Percentiles rank a stretch among this genome's conserved stretches.
phyloP scores from a whole-genome alignment of 2,113 vertebrate genomes.

The Loxodonta africana region DNA sequence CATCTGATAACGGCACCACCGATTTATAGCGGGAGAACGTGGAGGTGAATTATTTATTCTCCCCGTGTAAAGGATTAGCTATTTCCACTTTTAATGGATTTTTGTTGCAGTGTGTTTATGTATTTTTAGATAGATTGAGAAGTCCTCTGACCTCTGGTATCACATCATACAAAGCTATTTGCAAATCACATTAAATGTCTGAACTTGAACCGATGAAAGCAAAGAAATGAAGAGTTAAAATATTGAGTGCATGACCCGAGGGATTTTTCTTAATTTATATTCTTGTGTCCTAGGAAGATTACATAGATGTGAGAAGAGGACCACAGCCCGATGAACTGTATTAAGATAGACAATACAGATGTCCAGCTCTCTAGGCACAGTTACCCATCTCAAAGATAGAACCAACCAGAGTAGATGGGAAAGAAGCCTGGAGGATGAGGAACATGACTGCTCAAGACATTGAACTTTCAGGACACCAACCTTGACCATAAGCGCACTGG shows the following conservation, averaged over 20 bases:
- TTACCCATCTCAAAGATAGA: background rate
- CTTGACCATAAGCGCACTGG: background rate
- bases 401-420: accelerated
- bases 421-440: background rate
- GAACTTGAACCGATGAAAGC: slow-evolving; percentile 72
- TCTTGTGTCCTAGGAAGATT: slow-evolving; percentile 47
- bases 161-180: slow-evolving; percentile 67
- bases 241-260: slow-evolving; percentile 65
- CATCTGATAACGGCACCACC: slow-evolving; percentile 71
- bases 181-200: slow-evolving; percentile 67
- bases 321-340: background rate
- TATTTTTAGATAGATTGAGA: slow-evolving; percentile 78
- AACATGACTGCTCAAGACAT: too few species aligned
- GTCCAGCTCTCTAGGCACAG: background rate
- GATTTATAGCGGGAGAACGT: slow-evolving; percentile 80
- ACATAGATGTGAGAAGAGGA: slow-evolving; percentile 1
- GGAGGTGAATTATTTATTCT: slow-evolving; percentile 82
- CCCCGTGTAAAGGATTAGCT: slow-evolving; percentile 82
- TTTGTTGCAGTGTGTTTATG: slow-evolving; percentile 78
- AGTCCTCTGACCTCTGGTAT: slow-evolving; percentile 74
- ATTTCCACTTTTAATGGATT: slow-evolving; percentile 85
- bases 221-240: slow-evolving; percentile 74
- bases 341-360: background rate
- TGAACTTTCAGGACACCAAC: background rate
- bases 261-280: slow-evolving; percentile 68